A percentile compares a stretch with the other conserved stretches of the same genome.
Evolutionary conservation across 2,797 vertebrate species (phyloP).

Genomic region (Geotria australis): DNA sequence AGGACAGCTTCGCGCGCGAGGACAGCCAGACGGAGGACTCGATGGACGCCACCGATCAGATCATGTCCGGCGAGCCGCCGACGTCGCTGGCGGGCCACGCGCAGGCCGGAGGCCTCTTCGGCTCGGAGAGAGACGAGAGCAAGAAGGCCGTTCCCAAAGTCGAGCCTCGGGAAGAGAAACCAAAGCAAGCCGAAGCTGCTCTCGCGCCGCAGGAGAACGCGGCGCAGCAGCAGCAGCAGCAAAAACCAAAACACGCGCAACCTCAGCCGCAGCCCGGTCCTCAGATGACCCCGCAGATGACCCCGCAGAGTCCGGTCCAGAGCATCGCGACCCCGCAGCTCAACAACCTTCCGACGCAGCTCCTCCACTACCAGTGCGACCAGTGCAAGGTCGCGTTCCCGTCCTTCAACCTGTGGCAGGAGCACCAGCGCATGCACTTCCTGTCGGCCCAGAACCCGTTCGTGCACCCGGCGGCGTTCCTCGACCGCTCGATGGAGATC

Average conservation of each 20-base stretch:
- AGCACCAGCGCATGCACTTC: slow-evolving; percentile 96
- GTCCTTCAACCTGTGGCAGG: slow-evolving; percentile 96
- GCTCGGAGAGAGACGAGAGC: too few relatives aligned
- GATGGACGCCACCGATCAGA: slow-evolving; percentile 26
- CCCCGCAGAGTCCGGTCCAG: slow-evolving; percentile 51
- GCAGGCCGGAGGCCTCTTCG: neutral
- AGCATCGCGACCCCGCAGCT: slow-evolving; percentile 50
- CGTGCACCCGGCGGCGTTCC: slow-evolving; percentile 69
- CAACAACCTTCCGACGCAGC: slow-evolving; percentile 45
- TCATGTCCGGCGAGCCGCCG: neutral
- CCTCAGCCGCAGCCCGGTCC: slow-evolving; percentile 18
- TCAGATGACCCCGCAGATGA: slow-evolving; percentile 47
- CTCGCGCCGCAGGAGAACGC: slow-evolving; percentile 9
- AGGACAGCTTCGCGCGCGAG: slow-evolving; percentile 90
- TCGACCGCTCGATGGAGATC: slow-evolving; percentile 85
- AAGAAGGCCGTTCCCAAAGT: too few relatives aligned
- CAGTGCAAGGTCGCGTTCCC: slow-evolving; percentile 94
- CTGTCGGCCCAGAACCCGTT: slow-evolving; percentile 93
- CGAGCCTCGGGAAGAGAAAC: slow-evolving; percentile 41
- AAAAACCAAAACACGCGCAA: slow-evolving; percentile 35
- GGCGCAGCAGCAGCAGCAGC: slow-evolving; percentile 2
- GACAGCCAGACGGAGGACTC: slow-evolving; percentile 98
- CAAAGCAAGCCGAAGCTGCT: slow-evolving; percentile 56
- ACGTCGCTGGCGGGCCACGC: neutral
- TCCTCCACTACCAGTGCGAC: slow-evolving; percentile 94